These are phyloP conservation scores for Enteromius viviparus DNA, from an alignment of 2,797 vertebrate species.

Conservation along the genomic window DNA sequence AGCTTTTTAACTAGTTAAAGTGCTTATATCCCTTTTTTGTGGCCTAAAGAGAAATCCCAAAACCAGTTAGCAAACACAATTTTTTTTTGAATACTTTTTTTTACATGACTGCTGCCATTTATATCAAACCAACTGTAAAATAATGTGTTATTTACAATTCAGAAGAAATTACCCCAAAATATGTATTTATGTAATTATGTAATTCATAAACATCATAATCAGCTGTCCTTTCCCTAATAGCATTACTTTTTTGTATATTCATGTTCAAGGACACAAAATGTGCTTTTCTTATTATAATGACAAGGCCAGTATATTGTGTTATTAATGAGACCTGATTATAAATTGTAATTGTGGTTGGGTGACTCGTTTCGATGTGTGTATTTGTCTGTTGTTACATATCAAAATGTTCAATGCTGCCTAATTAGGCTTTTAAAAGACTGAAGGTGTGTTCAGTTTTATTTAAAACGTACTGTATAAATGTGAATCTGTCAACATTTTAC, in stretches of 20 bases:
- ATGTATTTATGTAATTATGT: background rate
- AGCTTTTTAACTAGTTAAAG: too few relatives aligned
- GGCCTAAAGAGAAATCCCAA: background rate
- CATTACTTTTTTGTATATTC: background rate
- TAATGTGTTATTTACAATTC: conserved; percentile 39
- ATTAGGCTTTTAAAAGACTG: background rate
- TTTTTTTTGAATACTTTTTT: background rate
- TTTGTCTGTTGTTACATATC: background rate
- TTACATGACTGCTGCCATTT: background rate
- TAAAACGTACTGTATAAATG: background rate
- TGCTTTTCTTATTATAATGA: conserved; percentile 24
- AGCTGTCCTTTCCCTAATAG: conserved; percentile 3
- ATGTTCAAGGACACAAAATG: conserved; percentile 22
- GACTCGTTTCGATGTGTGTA: background rate
- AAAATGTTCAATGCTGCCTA: background rate
- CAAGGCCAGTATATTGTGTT: background rate
- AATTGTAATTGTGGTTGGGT: background rate
- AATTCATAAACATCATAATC: background rate
- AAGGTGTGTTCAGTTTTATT: background rate
- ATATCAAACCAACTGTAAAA: background rate
- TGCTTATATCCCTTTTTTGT: background rate
- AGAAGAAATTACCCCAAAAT: conserved; percentile 10
- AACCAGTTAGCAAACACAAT: background rate
- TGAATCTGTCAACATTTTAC: background rate
- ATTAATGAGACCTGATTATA: background rate